These are phyloP conservation scores for Sebastes ruberrimus DNA, from an alignment of 2,797 vertebrate genomes.

Conservation along the genomic window DNA sequence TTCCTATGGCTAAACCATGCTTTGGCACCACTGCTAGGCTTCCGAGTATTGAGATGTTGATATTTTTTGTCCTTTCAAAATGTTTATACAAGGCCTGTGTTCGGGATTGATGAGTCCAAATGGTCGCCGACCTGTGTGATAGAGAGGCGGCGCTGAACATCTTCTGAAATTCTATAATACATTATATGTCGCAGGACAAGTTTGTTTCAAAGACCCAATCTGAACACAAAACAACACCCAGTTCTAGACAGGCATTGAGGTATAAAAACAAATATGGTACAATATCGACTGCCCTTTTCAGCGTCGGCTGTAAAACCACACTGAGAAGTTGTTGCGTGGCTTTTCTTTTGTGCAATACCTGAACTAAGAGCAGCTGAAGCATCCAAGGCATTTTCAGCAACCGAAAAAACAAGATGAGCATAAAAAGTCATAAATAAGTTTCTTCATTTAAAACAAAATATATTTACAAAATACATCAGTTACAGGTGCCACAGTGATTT, in stretches of 20 bases:
- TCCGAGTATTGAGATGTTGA: conserved; percentile 17
- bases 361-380: conserved; percentile 48
- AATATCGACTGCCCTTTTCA: conserved; percentile 13
- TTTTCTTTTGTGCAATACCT: conserved; percentile 50
- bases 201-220: conserved; percentile 23
- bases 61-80: conserved; percentile 23
- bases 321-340: conserved; percentile 14
- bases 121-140: neutral
- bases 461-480: conserved; percentile 72
- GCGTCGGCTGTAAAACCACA: conserved; percentile 22
- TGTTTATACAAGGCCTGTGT: neutral
- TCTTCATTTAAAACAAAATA: conserved; percentile 57
- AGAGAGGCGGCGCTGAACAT: conserved; percentile 29
- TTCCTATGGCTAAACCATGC: conserved; percentile 51
- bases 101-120: conserved; percentile 5
- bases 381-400: conserved; percentile 51
- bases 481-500: conserved; percentile 74
- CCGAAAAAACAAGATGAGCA: conserved; percentile 33
- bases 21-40: conserved; percentile 61
- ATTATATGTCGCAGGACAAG: conserved; percentile 14
- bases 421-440: conserved; percentile 77
- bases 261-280: conserved; percentile 2
- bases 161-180: conserved; percentile 16
- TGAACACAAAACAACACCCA: conserved; percentile 21
- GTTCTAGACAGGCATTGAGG: conserved; percentile 25